A percentile compares a stretch with the other conserved stretches of the same genome.
phyloP scores from a whole-genome alignment of 2,888 invertebrate species.

The Cataglyphis cursor region DNA sequence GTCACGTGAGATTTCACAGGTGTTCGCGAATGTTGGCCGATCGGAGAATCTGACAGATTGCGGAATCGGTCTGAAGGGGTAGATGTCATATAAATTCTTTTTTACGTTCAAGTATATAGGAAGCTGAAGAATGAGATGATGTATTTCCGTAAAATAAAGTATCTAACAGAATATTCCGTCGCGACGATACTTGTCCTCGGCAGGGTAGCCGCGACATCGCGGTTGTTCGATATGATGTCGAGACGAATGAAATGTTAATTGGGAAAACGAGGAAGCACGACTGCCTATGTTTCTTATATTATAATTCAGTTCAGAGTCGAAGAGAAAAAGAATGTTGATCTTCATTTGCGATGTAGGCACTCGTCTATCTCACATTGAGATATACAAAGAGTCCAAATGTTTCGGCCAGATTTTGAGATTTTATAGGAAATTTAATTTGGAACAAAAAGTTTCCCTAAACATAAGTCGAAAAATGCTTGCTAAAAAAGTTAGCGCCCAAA shows the following conservation, averaged over 20 bases:
- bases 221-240: background rate
- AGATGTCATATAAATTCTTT: background rate
- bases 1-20: slow-evolving; percentile 52
- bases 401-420: too few relatives aligned
- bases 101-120: background rate
- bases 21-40: slow-evolving; percentile 29
- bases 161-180: background rate
- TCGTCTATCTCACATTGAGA: background rate
- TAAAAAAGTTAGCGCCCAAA: too few relatives aligned
- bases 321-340: slow-evolving; percentile 12
- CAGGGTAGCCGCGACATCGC: slow-evolving; percentile 1
- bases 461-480: too few relatives aligned
- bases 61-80: slow-evolving; percentile 28
- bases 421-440: too few relatives aligned
- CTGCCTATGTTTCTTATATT: background rate
- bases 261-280: slow-evolving; percentile 30
- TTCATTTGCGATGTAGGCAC: background rate
- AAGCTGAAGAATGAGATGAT: slow-evolving; percentile 16
- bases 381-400: too few relatives aligned
- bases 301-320: background rate
- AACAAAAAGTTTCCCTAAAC: too few relatives aligned
- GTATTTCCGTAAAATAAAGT: slow-evolving; percentile 32
- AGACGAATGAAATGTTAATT: slow-evolving; percentile 39
- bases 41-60: slow-evolving; percentile 22
- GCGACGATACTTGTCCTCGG: slow-evolving; percentile 25